phyloP scores from a whole-genome alignment of 2,888 invertebrate genomes.

The Salticus scenicus region DNA sequence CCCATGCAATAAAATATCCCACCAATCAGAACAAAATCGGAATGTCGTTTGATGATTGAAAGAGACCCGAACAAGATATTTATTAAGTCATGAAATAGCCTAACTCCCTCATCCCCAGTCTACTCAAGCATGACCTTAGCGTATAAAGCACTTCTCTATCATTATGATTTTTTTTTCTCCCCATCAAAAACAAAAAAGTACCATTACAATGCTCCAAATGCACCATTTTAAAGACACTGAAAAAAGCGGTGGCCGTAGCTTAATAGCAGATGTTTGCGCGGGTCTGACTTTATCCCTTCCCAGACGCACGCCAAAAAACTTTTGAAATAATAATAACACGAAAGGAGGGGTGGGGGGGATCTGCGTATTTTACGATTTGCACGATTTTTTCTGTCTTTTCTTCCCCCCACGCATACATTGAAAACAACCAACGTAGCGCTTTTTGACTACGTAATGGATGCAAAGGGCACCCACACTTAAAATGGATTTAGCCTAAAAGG shows the following conservation, averaged over 20 bases:
- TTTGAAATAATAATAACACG: not conserved
- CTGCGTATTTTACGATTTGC: constrained; percentile 52
- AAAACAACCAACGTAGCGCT: constrained; percentile 66
- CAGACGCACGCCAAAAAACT: constrained; percentile 33
- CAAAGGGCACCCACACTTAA: constrained; percentile 64
- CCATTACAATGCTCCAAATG: constrained; percentile 9
- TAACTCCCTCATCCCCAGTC: not conserved
- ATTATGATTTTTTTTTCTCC: not conserved
- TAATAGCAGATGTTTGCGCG: constrained; percentile 68
- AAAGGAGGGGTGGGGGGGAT: not conserved
- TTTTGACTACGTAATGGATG: constrained; percentile 69
- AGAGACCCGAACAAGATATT: not conserved
- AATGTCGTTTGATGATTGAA: not conserved
- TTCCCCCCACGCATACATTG: constrained; percentile 53
- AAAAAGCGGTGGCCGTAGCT: constrained; percentile 37
- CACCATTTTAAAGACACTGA: constrained; percentile 49
- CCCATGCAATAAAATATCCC: too few relatives aligned
- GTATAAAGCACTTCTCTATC: not conserved
- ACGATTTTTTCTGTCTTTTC: constrained; percentile 38
- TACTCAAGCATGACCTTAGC: not conserved
- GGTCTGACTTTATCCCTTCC: constrained; percentile 56
- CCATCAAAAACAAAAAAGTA: not conserved
- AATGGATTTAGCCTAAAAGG: constrained; percentile 70
- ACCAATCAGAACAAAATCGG: too few relatives aligned
- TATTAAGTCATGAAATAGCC: not conserved